Evolutionary conservation across 1,140 invertebrate genomes (phyloP), one percentile per base, ranked within the genome.

Genomic region (Tetramorium alpestre): DNA sequence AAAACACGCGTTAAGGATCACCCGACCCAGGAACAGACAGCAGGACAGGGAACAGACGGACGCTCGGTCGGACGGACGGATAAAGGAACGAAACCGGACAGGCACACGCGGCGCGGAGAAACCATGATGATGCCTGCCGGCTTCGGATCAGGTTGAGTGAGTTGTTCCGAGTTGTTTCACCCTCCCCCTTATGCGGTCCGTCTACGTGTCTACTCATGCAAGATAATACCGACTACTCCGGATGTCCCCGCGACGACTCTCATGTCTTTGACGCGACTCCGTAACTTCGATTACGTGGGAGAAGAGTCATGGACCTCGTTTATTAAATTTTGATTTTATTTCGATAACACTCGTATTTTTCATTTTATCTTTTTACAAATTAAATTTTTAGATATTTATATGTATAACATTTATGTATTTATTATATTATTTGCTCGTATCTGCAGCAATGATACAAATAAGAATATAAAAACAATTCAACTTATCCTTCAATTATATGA

Each of bases 1-100:
- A 93, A 92, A 92, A 90, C 92, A 90, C 90, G 90, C 90, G 90
- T 93, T 88, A 92, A 91, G 87, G 85, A 89, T 88, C 88, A 91
- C 75, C 67, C 89, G 85, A 54, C 22, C 38, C 10, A 49, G 47
- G 54, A 62, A 64, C 70, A 38, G 65, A 60, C n/a, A 41, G 33
- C 28, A 41, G 47, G 49, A 73, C 54, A 60, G 54, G 56, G 80
- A 69, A 78, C 82, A 60, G 80, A 88, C 77, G 77, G 76, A 90
- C 88, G 73, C 25, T 25, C 56, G 76, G 25, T 54, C 25, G 73
- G 51, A 28, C 56, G 85, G 13, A 77, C 65, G 88, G 56, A 84
- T 44, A 49, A 7, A 85, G 51, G 47, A 73, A 88, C 87, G 75
- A 90, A 90, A 88, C 69, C 80, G 86, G 81, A 90, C 86, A 70